Evolutionary conservation across 2,113 vertebrate genomes (phyloP).

Genomic region (Protobothrops mucrosquamatus): DNA sequence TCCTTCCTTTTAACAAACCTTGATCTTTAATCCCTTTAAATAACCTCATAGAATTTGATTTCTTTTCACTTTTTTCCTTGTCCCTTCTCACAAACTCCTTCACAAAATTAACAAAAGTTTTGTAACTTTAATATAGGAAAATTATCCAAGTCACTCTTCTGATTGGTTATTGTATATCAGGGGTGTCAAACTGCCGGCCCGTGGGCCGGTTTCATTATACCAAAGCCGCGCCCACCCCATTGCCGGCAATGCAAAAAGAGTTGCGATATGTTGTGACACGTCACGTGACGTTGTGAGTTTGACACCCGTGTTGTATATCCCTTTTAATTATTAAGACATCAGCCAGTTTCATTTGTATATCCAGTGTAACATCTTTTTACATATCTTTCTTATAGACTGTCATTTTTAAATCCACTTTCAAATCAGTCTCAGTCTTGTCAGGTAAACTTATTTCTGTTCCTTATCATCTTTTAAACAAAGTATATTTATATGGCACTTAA

Average conservation of each 20-base stretch:
- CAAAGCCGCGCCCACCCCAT: no score
- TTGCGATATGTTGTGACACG: no score
- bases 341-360: background rate
- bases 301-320: background rate
- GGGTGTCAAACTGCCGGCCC: no score
- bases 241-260: no score
- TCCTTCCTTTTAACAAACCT: background rate
- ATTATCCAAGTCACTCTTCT: background rate
- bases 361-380: background rate
- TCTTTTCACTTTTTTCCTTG: background rate
- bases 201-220: no score
- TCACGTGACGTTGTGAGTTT: no score
- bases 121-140: background rate
- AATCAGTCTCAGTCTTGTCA: background rate
- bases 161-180: background rate
- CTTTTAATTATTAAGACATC: background rate
- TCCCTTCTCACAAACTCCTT: background rate
- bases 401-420: background rate
- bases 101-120: background rate
- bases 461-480: background rate
- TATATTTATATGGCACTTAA: background rate
- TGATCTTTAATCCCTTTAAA: background rate
- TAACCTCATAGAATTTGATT: background rate
- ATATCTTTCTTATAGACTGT: background rate
- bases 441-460: background rate